Percentiles rank a stretch among this genome's conserved stretches.
These are phyloP conservation scores for Cyrtodaria siliqua DNA, from an alignment of 2,888 invertebrate genomes.

Conservation along the genomic window DNA sequence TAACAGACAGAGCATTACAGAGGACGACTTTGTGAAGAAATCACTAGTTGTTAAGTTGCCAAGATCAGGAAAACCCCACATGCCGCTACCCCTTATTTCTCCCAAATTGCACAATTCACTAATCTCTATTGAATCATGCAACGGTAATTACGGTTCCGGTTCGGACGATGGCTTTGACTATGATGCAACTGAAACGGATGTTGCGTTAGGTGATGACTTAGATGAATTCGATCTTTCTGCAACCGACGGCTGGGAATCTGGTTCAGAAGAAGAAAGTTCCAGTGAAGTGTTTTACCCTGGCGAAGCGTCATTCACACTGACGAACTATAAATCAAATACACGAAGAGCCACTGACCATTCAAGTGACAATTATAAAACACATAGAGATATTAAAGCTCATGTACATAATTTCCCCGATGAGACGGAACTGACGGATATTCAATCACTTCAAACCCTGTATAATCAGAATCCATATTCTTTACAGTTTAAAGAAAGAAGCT, in stretches of 20 bases:
- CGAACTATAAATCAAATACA: constrained; percentile 33
- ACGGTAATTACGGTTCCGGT: constrained; percentile 23
- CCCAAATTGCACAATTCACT: no score
- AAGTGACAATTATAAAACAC: neutral
- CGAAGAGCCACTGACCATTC: neutral
- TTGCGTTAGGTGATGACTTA: neutral
- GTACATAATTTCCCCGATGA: constrained; percentile 29
- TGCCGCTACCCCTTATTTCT: no score
- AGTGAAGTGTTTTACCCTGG: constrained; percentile 8
- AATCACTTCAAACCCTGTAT: constrained; percentile 7
- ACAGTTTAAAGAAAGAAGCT: constrained; percentile 52
- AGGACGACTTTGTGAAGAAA: neutral
- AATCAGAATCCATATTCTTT: constrained; percentile 46
- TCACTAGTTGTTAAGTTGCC: constrained; percentile 38
- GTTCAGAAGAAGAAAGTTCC: constrained; percentile 8
- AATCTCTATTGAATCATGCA: constrained; percentile 6
- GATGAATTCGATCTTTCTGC: constrained; percentile 7
- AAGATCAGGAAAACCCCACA: constrained; percentile 4
- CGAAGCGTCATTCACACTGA: constrained; percentile 24
- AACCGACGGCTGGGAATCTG: constrained; percentile 6
- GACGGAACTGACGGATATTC: constrained; percentile 25
- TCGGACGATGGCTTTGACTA: neutral
- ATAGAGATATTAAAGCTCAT: neutral
- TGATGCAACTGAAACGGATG: constrained; percentile 21
- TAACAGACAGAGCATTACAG: no score